Percentiles rank a stretch among this genome's conserved stretches.
These are phyloP conservation scores for Mylabris sibirica DNA, from an alignment of 2,888 invertebrate species.

Conservation along the genomic window DNA sequence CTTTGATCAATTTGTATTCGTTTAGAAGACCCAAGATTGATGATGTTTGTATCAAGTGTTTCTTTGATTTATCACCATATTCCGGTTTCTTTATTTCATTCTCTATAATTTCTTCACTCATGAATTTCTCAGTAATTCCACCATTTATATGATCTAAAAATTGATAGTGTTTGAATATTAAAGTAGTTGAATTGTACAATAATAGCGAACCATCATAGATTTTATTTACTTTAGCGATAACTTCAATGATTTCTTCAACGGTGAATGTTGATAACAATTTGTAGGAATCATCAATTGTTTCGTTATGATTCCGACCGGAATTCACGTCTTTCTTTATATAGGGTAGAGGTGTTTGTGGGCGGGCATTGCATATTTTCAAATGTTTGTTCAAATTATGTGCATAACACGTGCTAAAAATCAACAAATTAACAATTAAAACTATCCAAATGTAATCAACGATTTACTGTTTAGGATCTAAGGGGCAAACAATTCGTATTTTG, in stretches of 20 bases:
- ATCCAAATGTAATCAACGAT: constrained; percentile 1
- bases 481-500: constrained; percentile 71
- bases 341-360: constrained; percentile 62
- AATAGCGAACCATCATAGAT: constrained; percentile 53
- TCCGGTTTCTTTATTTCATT: constrained; percentile 64
- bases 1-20: constrained; percentile 66
- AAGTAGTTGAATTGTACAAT: constrained; percentile 21
- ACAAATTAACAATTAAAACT: background rate
- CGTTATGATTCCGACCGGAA: constrained; percentile 48
- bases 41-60: constrained; percentile 82
- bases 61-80: constrained; percentile 70
- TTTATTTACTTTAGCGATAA: constrained; percentile 61
- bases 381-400: constrained; percentile 74
- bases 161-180: background rate
- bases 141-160: constrained; percentile 36
- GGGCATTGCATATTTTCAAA: constrained; percentile 76
- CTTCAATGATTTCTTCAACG: constrained; percentile 54
- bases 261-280: constrained; percentile 59
- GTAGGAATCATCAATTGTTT: constrained; percentile 34
- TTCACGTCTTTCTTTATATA: constrained; percentile 67
- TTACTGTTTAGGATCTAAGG: constrained; percentile 77
- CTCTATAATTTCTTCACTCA: constrained; percentile 61
- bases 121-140: constrained; percentile 58
- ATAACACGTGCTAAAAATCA: constrained; percentile 69
- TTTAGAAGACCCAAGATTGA: constrained; percentile 77